phyloP scores from a whole-genome alignment of 2,888 invertebrate species.

The Noctuana brunneofusca region DNA sequence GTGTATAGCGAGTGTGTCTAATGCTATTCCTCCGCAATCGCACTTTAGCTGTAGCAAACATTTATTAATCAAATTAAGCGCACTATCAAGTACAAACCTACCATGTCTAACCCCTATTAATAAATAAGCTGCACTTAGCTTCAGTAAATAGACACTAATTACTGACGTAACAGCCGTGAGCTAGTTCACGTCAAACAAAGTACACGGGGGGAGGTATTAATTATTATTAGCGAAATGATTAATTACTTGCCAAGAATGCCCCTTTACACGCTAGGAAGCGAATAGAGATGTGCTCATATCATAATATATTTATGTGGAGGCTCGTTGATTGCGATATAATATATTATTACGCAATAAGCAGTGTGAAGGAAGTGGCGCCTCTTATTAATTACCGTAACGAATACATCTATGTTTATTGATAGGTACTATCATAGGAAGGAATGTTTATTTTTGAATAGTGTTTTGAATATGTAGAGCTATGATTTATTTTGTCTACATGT shows the following conservation, averaged over 20 bases:
- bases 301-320: conserved; percentile 24
- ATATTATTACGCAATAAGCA: not conserved
- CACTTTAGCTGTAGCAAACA: not conserved
- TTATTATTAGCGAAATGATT: conserved; percentile 62
- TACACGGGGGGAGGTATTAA: conserved; percentile 41
- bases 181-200: conserved; percentile 28
- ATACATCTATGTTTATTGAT: too few species aligned
- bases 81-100: not conserved
- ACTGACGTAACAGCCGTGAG: conserved; percentile 20
- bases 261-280: conserved; percentile 35
- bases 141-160: conserved; percentile 15
- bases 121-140: conserved; percentile 21
- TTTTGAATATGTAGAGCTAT: too few species aligned
- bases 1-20: too few species aligned
- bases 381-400: not conserved
- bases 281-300: conserved; percentile 21
- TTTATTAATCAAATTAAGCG: not conserved
- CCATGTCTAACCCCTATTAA: not conserved
- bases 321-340: conserved; percentile 6
- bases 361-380: not conserved
- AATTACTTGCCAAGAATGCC: conserved; percentile 58
- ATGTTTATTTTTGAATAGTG: too few species aligned
- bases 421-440: too few species aligned
- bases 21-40: too few species aligned
- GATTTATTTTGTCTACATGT: too few species aligned